Evolutionary conservation across 2,888 invertebrate genomes (phyloP), one percentile per base, ranked within the genome.

Genomic region (Lasioglossum oenotherae): DNA sequence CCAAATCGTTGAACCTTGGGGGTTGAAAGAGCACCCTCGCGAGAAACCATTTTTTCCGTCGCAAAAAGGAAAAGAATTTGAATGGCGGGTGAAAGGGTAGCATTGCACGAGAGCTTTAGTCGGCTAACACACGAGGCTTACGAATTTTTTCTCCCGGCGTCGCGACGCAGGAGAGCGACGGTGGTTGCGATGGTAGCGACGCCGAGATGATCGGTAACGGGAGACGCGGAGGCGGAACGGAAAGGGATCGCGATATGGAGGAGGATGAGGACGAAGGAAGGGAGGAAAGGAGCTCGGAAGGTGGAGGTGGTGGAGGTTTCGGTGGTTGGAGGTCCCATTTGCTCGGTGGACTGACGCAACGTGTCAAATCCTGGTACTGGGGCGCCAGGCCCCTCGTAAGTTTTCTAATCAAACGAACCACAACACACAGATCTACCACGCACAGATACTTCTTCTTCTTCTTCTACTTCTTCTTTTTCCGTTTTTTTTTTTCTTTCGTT

Each of bases 311-410:
- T 94, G 95, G 95, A 94, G 95, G 95, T 95, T 95, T 95, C 93
- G 98, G 98, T 97, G 98, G 98, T 96, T 98, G 98, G 97, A 98
- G 98, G 96, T 98, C 98, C 96, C 98, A 98, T 97, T 91, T 95
- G 85, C 97, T 98, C 96, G 98, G 98, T 97, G 98, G 98, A 97
- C 98, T 98, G 97, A 98, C 98, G 97, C 98, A 98, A 97, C 98
- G 98, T 97, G 98, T 98, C 97, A 98, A 98, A 97, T 98, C 98
- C 96, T 98, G 98, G 98, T 98, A 98, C 97, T 98, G 98, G 98
- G 98, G 98, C 97, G 95, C 95, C 95, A 97, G 98, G 97, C 98
- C 98, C 97, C 98, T 98, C 97, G 98, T 98, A 98, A 98, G 98
- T 98, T 96, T 87, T 88, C 46, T 78, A 88, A 78, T 82, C 76